Base-by-base conservation (phyloP, 1,140 invertebrate species). In the Drosophila ercepeae region DNA sequence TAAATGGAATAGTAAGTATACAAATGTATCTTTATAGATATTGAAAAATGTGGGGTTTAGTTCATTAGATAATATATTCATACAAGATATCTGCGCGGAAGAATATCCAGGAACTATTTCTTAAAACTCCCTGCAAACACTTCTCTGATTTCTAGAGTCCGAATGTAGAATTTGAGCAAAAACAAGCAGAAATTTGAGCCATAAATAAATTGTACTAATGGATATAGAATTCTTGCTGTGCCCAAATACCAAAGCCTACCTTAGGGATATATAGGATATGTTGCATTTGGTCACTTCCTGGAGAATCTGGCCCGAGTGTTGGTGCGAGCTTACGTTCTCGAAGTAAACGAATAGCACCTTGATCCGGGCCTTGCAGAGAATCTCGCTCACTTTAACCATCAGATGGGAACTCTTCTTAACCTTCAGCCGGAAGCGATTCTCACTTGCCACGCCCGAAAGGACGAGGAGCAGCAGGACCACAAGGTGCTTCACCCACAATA, bases 321-420 rank as follows among this genome's bases (percentile, higher is more conserved):
- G 58, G 7, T 75, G 73, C 0, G 78, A 88, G 0, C 69, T 57
- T 23, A 77, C 49, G 48, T 89, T 90, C 32, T 90, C 89, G 19
- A 88, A 90, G 45, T 89, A 90, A 0, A 89, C 84, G 49, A 81
- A 81, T 1, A 90, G 42, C 0, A 88, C 68, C 29, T 89, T 90
- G 18, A 89, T 72, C 4, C 18, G 42, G 0, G 72, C 72, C 3
- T 16, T 48, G 42, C 81, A 84, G 6, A 84, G 34, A 7, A 84
- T 74, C 21, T 77, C 59, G 25, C 82, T 73, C 6, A 70, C 55
- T 6, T 63, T 60, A 1, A 69, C 9, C 41, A 88, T 75, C 4
- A 84, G 44, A 5, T 58, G 6, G 2, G 81, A 81, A 18, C 16
- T 39, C 1, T 8, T 19, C 29, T 76, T 58, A 2, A 5, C 3